A percentile compares a stretch with the other conserved stretches of the same genome.
Evolutionary conservation across 30 jellyfish, hydroid and myxozoan species (phyloP).

Genomic region (Chrysaora quinquecirrha): DNA sequence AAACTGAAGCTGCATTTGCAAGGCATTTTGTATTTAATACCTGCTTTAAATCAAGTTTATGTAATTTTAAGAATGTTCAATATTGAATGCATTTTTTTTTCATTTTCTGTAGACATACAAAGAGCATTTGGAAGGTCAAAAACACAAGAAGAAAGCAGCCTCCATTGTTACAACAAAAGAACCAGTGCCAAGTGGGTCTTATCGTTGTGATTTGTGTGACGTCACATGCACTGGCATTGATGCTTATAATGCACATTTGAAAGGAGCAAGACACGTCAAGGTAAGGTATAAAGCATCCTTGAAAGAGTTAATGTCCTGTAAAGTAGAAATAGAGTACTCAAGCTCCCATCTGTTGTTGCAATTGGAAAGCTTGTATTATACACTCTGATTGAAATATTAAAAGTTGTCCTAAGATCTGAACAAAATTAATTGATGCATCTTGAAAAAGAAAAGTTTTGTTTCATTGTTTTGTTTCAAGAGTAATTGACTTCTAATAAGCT

Average conservation of each 20-base stretch:
- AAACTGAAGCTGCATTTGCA: conserved; percentile 38
- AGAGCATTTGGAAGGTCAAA: conserved; percentile 98
- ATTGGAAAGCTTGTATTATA: too few species aligned
- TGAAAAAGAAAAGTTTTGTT: too few species aligned
- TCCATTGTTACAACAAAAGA: conserved; percentile 70
- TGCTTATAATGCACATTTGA: conserved; percentile 93
- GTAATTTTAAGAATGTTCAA: neutral
- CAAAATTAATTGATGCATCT: too few species aligned
- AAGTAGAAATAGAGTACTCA: too few species aligned
- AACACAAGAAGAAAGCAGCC: conserved; percentile 96
- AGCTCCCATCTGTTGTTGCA: too few species aligned
- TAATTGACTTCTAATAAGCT: too few species aligned
- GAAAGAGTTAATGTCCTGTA: too few species aligned
- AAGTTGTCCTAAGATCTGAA: too few species aligned
- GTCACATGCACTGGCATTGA: conserved; percentile 96
- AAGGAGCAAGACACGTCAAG: conserved; percentile 92
- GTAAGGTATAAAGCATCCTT: conserved; percentile 51
- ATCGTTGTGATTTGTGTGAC: conserved; percentile 92
- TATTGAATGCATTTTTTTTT: neutral
- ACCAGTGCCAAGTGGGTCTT: conserved; percentile 86
- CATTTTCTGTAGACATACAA: conserved; percentile 74
- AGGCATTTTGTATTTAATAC: too few species aligned
- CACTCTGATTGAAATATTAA: too few species aligned
- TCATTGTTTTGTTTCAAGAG: too few species aligned
- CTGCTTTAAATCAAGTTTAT: neutral